Evolutionary conservation across 2,888 invertebrate species (phyloP).

Genomic region (Lysandra coridon): DNA sequence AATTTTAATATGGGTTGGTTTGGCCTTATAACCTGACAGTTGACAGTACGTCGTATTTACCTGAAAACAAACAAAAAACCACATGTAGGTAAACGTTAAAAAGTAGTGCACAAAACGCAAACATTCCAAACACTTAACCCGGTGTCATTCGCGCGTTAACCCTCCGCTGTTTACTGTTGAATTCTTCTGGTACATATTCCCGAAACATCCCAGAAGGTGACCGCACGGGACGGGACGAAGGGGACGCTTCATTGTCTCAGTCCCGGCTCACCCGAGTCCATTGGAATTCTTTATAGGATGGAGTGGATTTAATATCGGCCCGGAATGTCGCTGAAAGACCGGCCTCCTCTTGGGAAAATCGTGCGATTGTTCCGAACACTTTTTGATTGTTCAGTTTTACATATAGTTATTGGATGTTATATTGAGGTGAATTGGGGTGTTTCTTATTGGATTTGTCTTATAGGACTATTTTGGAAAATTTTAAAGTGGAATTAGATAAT

Average conservation of each 20-base stretch:
- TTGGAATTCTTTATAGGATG: conserved; percentile 72
- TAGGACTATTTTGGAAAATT: background rate
- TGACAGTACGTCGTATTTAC: conserved; percentile 40
- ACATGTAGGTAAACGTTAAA: background rate
- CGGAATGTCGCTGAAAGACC: conserved; percentile 66
- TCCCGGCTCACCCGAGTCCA: conserved; percentile 50
- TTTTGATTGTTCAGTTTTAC: conserved; percentile 35
- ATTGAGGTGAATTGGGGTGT: background rate
- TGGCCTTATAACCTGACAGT: background rate
- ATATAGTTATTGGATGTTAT: conserved; percentile 42
- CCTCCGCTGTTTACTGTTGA: background rate
- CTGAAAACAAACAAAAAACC: conserved; percentile 46
- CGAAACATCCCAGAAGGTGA: conserved; percentile 37
- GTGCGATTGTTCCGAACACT: conserved; percentile 36
- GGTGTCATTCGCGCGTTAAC: conserved; percentile 16
- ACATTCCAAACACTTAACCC: conserved; percentile 17
- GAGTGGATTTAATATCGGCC: conserved; percentile 78
- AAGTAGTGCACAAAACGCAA: background rate
- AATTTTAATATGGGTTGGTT: too few species aligned
- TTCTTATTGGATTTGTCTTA: background rate
- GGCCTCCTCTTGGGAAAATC: conserved; percentile 39
- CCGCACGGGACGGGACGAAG: conserved; percentile 38
- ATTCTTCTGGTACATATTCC: conserved; percentile 22
- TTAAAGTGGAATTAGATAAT: background rate
- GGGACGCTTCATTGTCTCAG: conserved; percentile 44